Evolutionary conservation across 2,888 invertebrate species (phyloP), one percentile per base, ranked within the genome.

Genomic region (Drosophila glabriapex): DNA sequence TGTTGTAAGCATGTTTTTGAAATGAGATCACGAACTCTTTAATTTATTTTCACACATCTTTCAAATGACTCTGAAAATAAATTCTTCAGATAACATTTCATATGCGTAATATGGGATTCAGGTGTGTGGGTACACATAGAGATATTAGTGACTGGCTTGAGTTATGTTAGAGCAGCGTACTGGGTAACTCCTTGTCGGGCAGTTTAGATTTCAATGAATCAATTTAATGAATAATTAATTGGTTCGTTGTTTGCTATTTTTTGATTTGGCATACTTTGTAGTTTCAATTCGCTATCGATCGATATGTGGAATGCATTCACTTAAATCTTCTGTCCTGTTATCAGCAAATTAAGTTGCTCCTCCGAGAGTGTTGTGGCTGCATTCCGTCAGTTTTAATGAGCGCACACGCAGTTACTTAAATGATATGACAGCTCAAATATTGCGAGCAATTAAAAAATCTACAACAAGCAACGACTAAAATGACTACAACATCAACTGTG

Each of bases 361-460:
- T 39, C 12, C n/a, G n/a, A 33, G 50, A 53, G 52, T 55, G 54
- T 56, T 62, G 58, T 68, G 61, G 41, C 31, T 89, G 84, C 89
- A 83, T 74, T 86, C 73, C 63, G 56, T 62, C 62, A 62, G 55
- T 50, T 66, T 74, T 86, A 76, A 83, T 76, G 65, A 75, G 80
- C 71, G 56, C 77, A 70, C 66, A 73, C 68, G 35, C 58, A 70
- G 56, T 63, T 60, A 49, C 63, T 78, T 80, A 80, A 79, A 80
- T 73, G 64, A 79, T 79, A 64, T 76, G 78, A 68, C 77, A 72
- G 80, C 72, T 76, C 65, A 61, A 61, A 80, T 80, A 80, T 64
- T 73, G 66, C 68, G 54, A 59, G 78, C 81, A 79, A 80, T 79
- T 79, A 79, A 76, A 80, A 73, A 66, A 41, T 54, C 61, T 41